Base-by-base conservation (phyloP, 2,797 vertebrate species). In the Arrhamphus sclerolepis region DNA sequence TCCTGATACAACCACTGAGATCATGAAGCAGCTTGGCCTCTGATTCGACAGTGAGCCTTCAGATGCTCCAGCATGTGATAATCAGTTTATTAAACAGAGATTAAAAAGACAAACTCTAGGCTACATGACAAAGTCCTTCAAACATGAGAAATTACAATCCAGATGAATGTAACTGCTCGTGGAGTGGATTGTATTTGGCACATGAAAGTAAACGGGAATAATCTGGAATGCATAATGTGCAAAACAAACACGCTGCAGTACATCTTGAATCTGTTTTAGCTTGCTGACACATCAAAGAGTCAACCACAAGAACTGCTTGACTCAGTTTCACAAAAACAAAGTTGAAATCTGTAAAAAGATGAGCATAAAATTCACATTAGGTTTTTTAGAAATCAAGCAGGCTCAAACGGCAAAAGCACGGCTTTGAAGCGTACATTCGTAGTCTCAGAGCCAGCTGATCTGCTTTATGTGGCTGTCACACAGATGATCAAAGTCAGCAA, bases 251-350 rank as follows among this genome's bases (percentile, higher is more conserved):
- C 43, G 21, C 52, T 39, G 38, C 19, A 39, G 41, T 0, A 13
- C 72, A 77, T 76, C 56, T 78, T 78, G 69, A 65, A 21, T 46
- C 22, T 5, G 20, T 82, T 66, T 46, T 29, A 50, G 48, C 0
- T 40, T 41, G 66, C 67, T 48, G 60, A 79, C 46, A 54, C 51
- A 47, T 50, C 14, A 66, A 76, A 65, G 34, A 8, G 34, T 38
- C 6, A 43, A 42, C n/a, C 41, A 43, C 48, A 56, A 31, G 9
- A 53, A 26, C 0, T 11, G 11, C 20, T 61, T 1, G 7, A 38
- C 43, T 55, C 53, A 4, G 28, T 11, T 1, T 31, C 3, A 5
- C 1, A 28, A 34, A 13, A 29, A 42, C 16, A 51, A 56, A 19
- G 14, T 29, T 4, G 1, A 16, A 54, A 26, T 16, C n/a, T 57